Evolutionary conservation across 64 coral and sea anemone species (phyloP), one percentile per base, ranked within the genome.

Genomic region (Montipora efflorescens): DNA sequence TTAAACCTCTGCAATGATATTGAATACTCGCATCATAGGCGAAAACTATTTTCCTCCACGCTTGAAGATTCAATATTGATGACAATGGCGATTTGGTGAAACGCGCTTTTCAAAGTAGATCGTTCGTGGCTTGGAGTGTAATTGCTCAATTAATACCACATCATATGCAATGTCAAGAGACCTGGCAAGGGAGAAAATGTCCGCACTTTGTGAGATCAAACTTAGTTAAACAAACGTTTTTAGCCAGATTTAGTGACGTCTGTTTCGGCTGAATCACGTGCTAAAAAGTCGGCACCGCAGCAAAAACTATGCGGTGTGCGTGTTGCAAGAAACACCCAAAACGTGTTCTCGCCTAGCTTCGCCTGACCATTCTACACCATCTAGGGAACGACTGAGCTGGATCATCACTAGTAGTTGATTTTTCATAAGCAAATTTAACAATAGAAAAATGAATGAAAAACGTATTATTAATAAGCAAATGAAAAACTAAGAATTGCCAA

Each of bases 71-170:
- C 18, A 25, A 4, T 47, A 7, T 5, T n/a, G 19, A 66, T 16
- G 36, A 67, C 7, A 58, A 25, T 16, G 1, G 14, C 15, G 19
- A 45, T 45, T 48, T 18, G 5, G 66, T 4, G 1, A 50, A 69
- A 47, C 4, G 47, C 62, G 76, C 66, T 69, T 72, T 20, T 22
- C 8, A 86, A 71, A 11, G 11, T 57, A 11, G 11, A 8, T 57
- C 11, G 53, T 57, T 57, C 6, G 53, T 57, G 48, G 47, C 8
- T 8, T 1, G 12, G 46, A 48, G 3, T 23, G 4, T 71, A 71
- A 86, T 86, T 86, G 82, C 64, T 16, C 44, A 86, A 86, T 86
- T 51, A 86, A 72, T 86, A 45, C 18, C 28, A 67, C 12, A 72
- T 86, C 46, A 86, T 48, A 19, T 86, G 47, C 68, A 50, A 12